Evolutionary conservation across 2,797 vertebrate species (phyloP), one percentile per base, ranked within the genome.

Genomic region (Danio tinwini): DNA sequence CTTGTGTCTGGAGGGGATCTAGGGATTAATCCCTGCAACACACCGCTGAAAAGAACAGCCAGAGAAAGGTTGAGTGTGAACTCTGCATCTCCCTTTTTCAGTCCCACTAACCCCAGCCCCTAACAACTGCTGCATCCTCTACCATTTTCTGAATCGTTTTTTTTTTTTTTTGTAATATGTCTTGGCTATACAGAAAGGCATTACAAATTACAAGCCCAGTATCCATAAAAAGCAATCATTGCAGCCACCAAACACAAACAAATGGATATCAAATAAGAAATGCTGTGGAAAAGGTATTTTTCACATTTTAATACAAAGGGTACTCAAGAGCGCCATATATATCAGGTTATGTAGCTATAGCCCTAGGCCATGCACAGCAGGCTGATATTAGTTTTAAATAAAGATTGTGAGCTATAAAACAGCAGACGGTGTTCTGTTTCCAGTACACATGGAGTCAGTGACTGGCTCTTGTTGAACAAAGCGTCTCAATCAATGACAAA

Each of bases 401-500:
- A 96, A 96, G 95, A 94, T 95, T 92, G 92, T 93, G 91, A 90
- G 93, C 96, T 94, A 92, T 91, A 94, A 94, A 92, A 87, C 73
- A 81, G 77, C 86, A 92, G 90, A 94, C 82, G 89, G 85, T 82
- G 84, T 90, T 91, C 91, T 89, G 87, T 85, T 94, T 92, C 76
- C 44, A 87, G 58, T 90, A 91, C 93, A 90, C 89, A 88, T 65
- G 81, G 90, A 92, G 93, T 87, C 91, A 87, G 88, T 88, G 88
- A 90, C 90, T 90, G 91, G 91, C 89, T 90, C 86, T n/a, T 82
- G 69, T 85, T 88, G 68, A 19, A 92, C 88, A 96, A 29, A 3
- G 95, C 94, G 93, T 95, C 96, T 97, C 95, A 96, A 96, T 98
- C 96, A 96, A 93, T 96, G 87, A 86, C 78, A 92, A 93, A 90